Conservation (phyloP, 2,113 vertebrate species). For the Vimba vimba region DNA sequence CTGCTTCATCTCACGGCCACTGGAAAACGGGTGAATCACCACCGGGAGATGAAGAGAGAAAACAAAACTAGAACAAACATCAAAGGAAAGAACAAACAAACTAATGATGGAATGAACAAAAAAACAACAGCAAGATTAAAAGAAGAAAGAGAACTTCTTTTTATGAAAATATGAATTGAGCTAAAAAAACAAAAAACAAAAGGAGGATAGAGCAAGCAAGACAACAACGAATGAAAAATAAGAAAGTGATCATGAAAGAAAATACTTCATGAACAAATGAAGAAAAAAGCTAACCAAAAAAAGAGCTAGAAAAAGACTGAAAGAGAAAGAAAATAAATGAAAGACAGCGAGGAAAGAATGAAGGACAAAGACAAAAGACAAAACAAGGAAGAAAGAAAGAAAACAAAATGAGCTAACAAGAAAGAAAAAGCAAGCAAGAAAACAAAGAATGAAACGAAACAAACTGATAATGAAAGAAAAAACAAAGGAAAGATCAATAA, state of each 20-base stretch:
- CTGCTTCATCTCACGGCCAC: neutral
- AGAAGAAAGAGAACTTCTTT: neutral
- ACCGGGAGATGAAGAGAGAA: neutral
- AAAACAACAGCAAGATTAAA: no score
- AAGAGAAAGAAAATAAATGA: no score
- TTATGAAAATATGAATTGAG: neutral
- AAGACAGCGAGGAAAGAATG: no score
- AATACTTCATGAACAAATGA: neutral
- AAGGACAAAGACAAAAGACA: no score
- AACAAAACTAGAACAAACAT: neutral
- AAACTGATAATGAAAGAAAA: neutral
- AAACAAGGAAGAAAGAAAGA: no score
- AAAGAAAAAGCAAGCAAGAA: neutral
- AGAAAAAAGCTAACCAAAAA: no score
- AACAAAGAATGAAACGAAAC: no score
- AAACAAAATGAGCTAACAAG: neutral
- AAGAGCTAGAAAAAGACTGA: no score
- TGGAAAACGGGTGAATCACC: constrained; percentile 1
- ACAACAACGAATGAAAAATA: no score
- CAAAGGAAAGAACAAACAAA: neutral
- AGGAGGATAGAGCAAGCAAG: neutral
- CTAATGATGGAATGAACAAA: no score
- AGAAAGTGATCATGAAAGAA: neutral
- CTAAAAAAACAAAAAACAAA: neutral
- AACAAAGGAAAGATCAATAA: neutral